A percentile compares a stretch with the other conserved stretches of the same genome.
phyloP scores from a whole-genome alignment of 2,113 vertebrate species.

The Lagopus muta region DNA sequence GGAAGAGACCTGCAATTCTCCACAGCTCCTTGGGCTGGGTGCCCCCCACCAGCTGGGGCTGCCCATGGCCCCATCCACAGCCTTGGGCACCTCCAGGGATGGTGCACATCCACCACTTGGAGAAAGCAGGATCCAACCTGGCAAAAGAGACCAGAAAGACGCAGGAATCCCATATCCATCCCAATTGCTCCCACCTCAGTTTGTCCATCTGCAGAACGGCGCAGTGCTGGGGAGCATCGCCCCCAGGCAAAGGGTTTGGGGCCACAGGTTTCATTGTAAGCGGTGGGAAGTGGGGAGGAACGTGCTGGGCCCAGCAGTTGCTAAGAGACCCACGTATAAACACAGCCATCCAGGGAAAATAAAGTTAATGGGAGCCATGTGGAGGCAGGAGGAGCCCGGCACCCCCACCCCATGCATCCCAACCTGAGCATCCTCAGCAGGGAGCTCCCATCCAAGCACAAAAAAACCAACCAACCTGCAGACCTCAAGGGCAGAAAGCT shows the following conservation, averaged over 20 bases:
- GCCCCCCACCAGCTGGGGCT: too few relatives aligned
- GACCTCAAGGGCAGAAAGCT: too few relatives aligned
- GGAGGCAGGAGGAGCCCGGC: background rate
- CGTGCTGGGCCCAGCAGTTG: background rate
- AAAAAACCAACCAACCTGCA: background rate
- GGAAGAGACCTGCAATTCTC: too few relatives aligned
- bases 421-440: background rate
- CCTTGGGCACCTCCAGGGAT: too few relatives aligned
- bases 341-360: background rate
- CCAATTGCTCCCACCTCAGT: background rate
- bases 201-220: background rate
- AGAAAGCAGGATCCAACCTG: background rate
- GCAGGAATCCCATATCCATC: background rate
- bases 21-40: too few relatives aligned
- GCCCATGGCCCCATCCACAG: too few relatives aligned
- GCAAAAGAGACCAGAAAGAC: background rate
- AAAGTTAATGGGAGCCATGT: constrained; percentile 21
- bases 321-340: background rate
- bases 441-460: background rate
- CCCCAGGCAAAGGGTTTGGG: background rate
- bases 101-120: too few relatives aligned
- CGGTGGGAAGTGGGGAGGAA: background rate
- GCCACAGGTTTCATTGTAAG: background rate
- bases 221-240: background rate
- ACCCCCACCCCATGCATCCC: background rate